Evolutionary conservation across 2,113 vertebrate genomes (phyloP), one percentile per base, ranked within the genome.

Genomic region (Collichthys lucidus): DNA sequence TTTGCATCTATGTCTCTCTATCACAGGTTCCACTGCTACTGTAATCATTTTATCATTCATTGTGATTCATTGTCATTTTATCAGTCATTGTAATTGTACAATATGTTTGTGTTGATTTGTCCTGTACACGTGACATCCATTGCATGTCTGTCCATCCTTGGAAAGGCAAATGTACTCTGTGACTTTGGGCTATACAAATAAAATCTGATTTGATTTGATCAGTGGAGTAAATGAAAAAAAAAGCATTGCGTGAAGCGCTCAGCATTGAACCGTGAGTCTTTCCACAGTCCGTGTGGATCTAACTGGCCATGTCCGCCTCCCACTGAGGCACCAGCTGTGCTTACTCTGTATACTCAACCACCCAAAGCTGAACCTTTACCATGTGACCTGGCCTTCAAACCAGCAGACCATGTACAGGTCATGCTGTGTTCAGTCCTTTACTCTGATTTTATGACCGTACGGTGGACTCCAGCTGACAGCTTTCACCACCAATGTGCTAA

Each of bases 281-380:
- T 52, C 68, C 14, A 14, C 62, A 66, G 66, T 16, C 62, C 8
- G 8, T 69, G 47, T 40, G 26, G 46, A 56, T 72, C 57, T 22
- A 56, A 77, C 64, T 57, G 65, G 24, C 67, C 40, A 11, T 63
- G 74, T 77, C 74, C 2, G 4, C 75, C 64, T 61, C 57, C 62
- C 65, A 44, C 44, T 56, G 66, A 78, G 53, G 31, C 42, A 53
- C 61, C 81, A 84, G 81, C 79, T 86, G 80, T 84, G 70, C 10
- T 26, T 14, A 44, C 53, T 66, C 67, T 47, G 57, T 72, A 20
- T 4, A 46, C 31, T 29, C 50, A 2, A 17, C 7, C 55, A 14
- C 63, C 20, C 55, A 60, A 17, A 0, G 20, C 59, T 52, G 63
- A 74, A 78, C 79, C 69, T 86, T 84, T 53, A 24, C 60, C 62